Conservation (phyloP, 2,113 vertebrate species). For the Anas platyrhynchos region DNA sequence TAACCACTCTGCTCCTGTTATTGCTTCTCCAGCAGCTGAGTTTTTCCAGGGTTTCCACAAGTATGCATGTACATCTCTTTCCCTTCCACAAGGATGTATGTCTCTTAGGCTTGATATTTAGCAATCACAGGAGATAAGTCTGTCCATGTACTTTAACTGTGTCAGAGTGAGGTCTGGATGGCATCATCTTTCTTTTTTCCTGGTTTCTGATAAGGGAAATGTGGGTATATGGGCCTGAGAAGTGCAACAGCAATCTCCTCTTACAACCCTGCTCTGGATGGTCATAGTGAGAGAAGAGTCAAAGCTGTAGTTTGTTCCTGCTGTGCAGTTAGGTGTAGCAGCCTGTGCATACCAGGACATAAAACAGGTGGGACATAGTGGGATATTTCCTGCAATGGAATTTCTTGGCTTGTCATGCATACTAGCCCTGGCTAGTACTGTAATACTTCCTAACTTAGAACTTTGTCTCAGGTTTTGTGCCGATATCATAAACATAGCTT, state of each 20-base stretch:
- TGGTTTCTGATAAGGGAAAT: not conserved
- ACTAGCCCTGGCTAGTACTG: too few species aligned
- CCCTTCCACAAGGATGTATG: not conserved
- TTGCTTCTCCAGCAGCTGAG: not conserved
- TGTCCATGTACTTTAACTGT: not conserved
- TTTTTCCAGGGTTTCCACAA: not conserved
- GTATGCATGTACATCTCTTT: not conserved
- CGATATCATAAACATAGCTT: not conserved
- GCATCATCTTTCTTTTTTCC: not conserved
- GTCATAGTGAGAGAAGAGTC: accelerated
- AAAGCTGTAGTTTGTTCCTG: not conserved
- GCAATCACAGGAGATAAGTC: not conserved
- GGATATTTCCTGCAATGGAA: not conserved
- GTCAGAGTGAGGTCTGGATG: not conserved
- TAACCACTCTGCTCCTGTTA: not conserved
- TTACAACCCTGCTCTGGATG: not conserved
- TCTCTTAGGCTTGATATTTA: not conserved
- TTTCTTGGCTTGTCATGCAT: not conserved
- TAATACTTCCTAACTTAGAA: not conserved
- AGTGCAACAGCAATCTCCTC: not conserved
- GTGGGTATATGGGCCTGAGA: not conserved
- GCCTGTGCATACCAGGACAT: not conserved
- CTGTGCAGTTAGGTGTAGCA: not conserved
- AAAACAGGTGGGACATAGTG: not conserved
- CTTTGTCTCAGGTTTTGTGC: not conserved